These are phyloP conservation scores for Turritopsis rubra DNA, from an alignment of 30 jellyfish, hydroid and myxozoan genomes.

Conservation along the genomic window DNA sequence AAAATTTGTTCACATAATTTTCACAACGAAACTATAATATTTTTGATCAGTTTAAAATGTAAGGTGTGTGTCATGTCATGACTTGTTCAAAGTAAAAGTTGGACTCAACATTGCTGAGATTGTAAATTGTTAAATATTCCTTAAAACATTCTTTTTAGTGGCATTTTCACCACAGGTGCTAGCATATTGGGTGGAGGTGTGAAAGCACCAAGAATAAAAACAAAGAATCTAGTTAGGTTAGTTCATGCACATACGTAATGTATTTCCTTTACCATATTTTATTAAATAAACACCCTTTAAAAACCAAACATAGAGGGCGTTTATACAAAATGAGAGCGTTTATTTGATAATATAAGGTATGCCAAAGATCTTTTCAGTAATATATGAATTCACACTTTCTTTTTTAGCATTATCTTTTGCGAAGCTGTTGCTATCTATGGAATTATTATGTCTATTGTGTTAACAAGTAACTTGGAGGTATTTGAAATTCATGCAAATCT, in stretches of 20 bases:
- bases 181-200: slow-evolving; percentile 98
- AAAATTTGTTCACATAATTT: no score
- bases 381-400: not conserved
- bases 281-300: not conserved
- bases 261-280: not conserved
- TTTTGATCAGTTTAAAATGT: no score
- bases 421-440: slow-evolving; percentile 99
- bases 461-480: slow-evolving; percentile 77
- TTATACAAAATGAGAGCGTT: no score
- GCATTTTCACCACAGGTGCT: slow-evolving; percentile 92
- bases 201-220: slow-evolving; percentile 93
- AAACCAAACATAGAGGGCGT: not conserved
- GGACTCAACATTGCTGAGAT: no score
- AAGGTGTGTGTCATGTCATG: no score
- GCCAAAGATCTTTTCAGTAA: not conserved
- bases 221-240: slow-evolving; percentile 95
- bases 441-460: slow-evolving; percentile 88
- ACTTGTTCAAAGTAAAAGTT: no score
- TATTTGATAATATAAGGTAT: no score
- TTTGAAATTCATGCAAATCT: not conserved
- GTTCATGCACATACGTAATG: not conserved
- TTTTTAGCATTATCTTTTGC: slow-evolving; percentile 85
- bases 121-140: no score
- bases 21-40: no score
- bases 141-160: slow-evolving; percentile 60